Evolutionary conservation across 2,113 vertebrate genomes (phyloP).

Genomic region (Periophthalmus modestus): DNA sequence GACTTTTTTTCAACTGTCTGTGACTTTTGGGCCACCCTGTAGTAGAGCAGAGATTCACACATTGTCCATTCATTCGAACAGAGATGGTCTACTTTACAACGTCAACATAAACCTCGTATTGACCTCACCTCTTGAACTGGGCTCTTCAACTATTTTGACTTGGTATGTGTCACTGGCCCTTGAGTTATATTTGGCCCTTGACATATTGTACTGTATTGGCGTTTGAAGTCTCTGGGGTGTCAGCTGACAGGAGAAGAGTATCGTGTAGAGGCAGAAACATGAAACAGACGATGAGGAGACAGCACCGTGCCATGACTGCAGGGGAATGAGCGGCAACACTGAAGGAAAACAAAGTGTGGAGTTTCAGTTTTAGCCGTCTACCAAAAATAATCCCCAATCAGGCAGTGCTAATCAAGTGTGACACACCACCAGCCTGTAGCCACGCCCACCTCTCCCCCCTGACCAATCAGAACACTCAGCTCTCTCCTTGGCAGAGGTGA

Average conservation of each 20-base stretch:
- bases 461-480: constrained; percentile 44
- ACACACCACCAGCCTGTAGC: constrained; percentile 44
- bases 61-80: no score
- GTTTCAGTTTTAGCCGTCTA: constrained; percentile 39
- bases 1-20: no score
- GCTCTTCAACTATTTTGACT: not conserved
- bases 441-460: constrained; percentile 51
- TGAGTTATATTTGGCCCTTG: constrained; percentile 27
- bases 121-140: not conserved
- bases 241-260: constrained; percentile 17
- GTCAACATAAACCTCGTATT: not conserved
- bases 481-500: constrained; percentile 57
- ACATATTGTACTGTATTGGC: constrained; percentile 22
- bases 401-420: constrained; percentile 54
- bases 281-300: not conserved
- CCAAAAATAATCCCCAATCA: constrained; percentile 63
- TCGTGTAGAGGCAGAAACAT: constrained; percentile 19
- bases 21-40: no score
- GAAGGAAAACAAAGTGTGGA: constrained; percentile 18
- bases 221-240: constrained; percentile 22
- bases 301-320: not conserved
- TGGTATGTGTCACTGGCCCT: not conserved
- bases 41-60: not conserved
- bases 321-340: constrained; percentile 20
- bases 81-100: not conserved